These are phyloP conservation scores for Diacarnus erythraeanus DNA, from an alignment of 37 sponge, comb jelly and placozoan genomes.

Conservation along the genomic window DNA sequence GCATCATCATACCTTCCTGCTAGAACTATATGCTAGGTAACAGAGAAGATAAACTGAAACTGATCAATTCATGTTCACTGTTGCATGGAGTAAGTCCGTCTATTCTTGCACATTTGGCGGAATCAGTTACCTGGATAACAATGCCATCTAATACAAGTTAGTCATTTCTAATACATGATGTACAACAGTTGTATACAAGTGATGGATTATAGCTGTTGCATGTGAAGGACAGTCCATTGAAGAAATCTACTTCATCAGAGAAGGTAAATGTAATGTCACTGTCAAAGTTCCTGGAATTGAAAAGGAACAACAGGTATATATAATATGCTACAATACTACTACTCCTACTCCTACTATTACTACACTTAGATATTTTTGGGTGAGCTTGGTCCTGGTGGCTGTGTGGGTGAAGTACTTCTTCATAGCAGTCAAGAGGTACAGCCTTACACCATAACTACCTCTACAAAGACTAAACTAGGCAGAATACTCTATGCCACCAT, in stretches of 20 bases:
- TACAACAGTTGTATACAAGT: not conserved
- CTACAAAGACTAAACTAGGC: slow-evolving; percentile 7
- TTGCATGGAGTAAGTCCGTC: slow-evolving; percentile 25
- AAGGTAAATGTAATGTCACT: slow-evolving; percentile 34
- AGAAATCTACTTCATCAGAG: slow-evolving; percentile 28
- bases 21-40: not conserved
- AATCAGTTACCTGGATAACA: slow-evolving; percentile 34
- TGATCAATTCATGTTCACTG: slow-evolving; percentile 41
- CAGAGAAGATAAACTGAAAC: not conserved
- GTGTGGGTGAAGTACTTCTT: slow-evolving; percentile 42
- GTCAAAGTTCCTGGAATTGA: slow-evolving; percentile 4
- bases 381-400: slow-evolving; percentile 24
- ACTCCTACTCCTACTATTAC: not conserved
- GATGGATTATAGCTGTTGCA: slow-evolving; percentile 14
- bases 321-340: not conserved
- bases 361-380: slow-evolving; percentile 33
- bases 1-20: not conserved
- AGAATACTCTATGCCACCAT: not conserved
- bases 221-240: slow-evolving; percentile 27
- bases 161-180: not conserved
- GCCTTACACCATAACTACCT: slow-evolving; percentile 18
- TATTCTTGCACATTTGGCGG: slow-evolving; percentile 14
- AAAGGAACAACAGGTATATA: slow-evolving; percentile 7
- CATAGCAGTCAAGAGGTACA: slow-evolving; percentile 23
- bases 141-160: slow-evolving; percentile 20